Base-by-base conservation (phyloP, 2,888 invertebrate genomes). In the Drosophila algonquin region DNA sequence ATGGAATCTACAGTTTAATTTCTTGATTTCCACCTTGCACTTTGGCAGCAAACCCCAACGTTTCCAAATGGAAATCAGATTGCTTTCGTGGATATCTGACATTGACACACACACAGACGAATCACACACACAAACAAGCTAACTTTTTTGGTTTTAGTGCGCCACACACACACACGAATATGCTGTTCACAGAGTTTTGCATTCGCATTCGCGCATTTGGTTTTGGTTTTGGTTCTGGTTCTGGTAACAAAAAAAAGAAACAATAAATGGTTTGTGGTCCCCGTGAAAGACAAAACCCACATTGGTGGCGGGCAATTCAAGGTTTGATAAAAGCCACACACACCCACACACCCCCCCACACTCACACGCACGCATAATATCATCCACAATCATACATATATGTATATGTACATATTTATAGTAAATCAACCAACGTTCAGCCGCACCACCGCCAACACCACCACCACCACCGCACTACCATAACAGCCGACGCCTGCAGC, bases 231-330 rank as follows among this genome's bases (percentile, higher is more conserved):
- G 63, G 40, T 52, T 56, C 18, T 57, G 24, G 30, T 68, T 60
- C 45, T 32, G 46, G 50, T 72, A 57, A 46, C 27, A 59, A 68
- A 59, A 68, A n/a, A n/a, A 14, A 24, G 4, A 24, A 24, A 24
- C 18, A 24, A 24, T 5, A 5, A 24, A 40, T 40, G 40, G 40
- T 40, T 40, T 40, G n/a, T 40, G 40, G 61, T 68, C 55, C 44
- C 55, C 54, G 7, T 24, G 45, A 44, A 16, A 45, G 27, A 24
- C 24, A 45, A 62, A 64, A 75, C 40, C 67, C 59, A 27, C 60
- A 50, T 65, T 77, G 87, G 85, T 87, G 83, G 87, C 82, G 87
- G 82, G 83, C 87, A 83, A 83, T 83, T 87, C 64, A 85, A 87
- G 86, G 87, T 87, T 83, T 87, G 75, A 75, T 69, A 79, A 65